These are phyloP conservation scores for Leiothrix lutea DNA, from an alignment of 2,113 vertebrate species.

Conservation along the genomic window DNA sequence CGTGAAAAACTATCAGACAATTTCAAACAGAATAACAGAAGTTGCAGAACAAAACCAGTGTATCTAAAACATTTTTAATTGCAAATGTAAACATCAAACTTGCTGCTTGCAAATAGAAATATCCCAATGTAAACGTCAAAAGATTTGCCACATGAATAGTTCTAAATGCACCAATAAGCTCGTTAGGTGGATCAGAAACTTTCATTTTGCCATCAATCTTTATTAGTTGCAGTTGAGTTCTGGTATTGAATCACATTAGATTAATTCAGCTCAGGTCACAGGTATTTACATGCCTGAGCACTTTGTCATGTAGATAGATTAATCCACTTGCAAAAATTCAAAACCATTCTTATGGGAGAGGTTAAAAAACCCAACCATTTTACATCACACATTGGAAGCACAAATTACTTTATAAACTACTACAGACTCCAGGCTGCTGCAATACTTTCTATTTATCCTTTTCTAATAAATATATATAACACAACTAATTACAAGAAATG, in stretches of 20 bases:
- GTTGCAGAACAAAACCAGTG: background rate
- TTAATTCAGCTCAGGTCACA: conserved; percentile 9
- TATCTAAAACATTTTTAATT: background rate
- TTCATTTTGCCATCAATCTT: conserved; percentile 30
- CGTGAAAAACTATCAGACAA: background rate
- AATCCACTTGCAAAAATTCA: background rate
- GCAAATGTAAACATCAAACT: background rate
- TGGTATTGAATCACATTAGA: background rate
- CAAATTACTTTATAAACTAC: background rate
- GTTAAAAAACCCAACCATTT: background rate
- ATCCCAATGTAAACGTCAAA: background rate
- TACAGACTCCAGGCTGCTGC: background rate
- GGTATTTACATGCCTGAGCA: conserved; percentile 13
- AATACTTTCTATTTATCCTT: background rate
- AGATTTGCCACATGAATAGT: background rate
- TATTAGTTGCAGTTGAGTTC: conserved; percentile 32
- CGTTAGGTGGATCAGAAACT: conserved; percentile 16
- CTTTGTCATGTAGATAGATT: background rate
- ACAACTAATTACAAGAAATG: background rate
- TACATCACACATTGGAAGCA: background rate
- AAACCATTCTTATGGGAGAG: background rate
- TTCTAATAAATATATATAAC: background rate
- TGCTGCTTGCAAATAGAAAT: background rate
- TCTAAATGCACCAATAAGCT: background rate
- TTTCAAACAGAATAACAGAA: background rate